phyloP scores from a whole-genome alignment of 37 sponge, comb jelly and placozoan species.

The Crambe crambe region DNA sequence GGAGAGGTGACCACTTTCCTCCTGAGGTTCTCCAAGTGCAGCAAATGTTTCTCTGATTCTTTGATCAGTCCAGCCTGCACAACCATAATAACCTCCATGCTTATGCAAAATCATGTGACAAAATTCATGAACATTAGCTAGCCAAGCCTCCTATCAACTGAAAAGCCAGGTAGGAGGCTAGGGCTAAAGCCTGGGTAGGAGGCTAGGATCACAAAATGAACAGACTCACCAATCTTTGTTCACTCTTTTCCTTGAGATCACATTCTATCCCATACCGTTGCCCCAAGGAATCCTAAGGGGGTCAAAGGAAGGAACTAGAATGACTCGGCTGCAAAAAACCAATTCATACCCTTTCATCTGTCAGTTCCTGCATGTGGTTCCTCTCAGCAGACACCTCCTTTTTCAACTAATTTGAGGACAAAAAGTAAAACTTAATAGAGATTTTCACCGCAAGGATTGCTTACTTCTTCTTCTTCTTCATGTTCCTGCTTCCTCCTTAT shows the following conservation, averaged over 20 bases:
- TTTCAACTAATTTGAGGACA: too few relatives aligned
- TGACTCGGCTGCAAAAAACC: background rate
- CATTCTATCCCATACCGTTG: background rate
- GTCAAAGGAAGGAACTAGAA: background rate
- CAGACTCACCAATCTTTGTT: conserved; percentile 2
- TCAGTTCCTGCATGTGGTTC: background rate
- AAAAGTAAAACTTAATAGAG: background rate
- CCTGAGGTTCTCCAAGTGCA: conserved; percentile 8
- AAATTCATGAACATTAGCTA: too few relatives aligned
- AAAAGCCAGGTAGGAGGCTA: too few relatives aligned
- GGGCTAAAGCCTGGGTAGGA: too few relatives aligned
- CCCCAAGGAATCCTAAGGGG: background rate
- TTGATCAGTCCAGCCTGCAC: background rate
- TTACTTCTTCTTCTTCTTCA: background rate
- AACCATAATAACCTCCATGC: too few relatives aligned
- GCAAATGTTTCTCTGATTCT: conserved; percentile 10
- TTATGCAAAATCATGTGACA: too few relatives aligned
- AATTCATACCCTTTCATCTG: background rate
- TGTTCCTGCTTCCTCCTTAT: background rate
- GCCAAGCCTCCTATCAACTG: too few relatives aligned
- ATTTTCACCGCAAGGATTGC: background rate
- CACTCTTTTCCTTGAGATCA: background rate
- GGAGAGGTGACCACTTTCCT: conserved; percentile 23
- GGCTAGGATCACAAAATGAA: too few relatives aligned
- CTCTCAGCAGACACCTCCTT: background rate